Percentiles rank a stretch among this genome's conserved stretches.
Conservation (phyloP, 2,888 invertebrate genomes). For the Acleris emargana region DNA sequence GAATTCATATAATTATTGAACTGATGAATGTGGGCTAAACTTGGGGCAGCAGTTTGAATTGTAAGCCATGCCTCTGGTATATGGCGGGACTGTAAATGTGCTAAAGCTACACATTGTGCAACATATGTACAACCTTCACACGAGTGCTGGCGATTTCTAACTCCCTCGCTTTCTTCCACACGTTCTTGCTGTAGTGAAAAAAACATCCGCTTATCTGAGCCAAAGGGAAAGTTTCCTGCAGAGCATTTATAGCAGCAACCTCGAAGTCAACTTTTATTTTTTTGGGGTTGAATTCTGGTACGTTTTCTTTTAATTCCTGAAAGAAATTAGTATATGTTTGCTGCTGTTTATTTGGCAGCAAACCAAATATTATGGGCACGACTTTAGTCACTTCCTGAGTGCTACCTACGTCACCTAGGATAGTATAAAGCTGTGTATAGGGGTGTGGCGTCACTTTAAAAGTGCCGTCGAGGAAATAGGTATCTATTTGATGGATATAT, state of each 20-base stretch:
- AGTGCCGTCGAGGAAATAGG: slow-evolving; percentile 7
- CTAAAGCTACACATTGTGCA: neutral
- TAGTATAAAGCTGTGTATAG: slow-evolving; percentile 5
- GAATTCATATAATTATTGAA: slow-evolving; percentile 9
- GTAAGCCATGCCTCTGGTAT: slow-evolving; percentile 10
- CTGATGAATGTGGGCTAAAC: neutral
- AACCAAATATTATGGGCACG: slow-evolving; percentile 1
- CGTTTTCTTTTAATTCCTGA: slow-evolving; percentile 1
- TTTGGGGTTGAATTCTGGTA: slow-evolving; percentile 9
- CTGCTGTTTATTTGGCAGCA: slow-evolving; percentile 1
- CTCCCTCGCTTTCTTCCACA: too few relatives aligned
- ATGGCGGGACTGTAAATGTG: neutral
- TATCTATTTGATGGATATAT: neutral
- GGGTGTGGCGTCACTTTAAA: slow-evolving; percentile 13
- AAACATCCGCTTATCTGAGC: slow-evolving; percentile 12
- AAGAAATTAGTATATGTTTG: slow-evolving; percentile 3
- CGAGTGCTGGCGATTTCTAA: too few relatives aligned
- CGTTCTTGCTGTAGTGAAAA: slow-evolving; percentile 10
- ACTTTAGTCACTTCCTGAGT: slow-evolving; percentile 11
- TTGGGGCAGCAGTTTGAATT: slow-evolving; percentile 4
- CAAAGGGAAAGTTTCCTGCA: slow-evolving; percentile 7
- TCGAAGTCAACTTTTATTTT: slow-evolving; percentile 5
- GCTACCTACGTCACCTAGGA: slow-evolving; percentile 6
- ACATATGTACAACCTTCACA: slow-evolving; percentile 6
- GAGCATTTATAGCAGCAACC: slow-evolving; percentile 15